These are phyloP conservation scores for Agrochola litura DNA, from an alignment of 2,888 invertebrate species.

Conservation along the genomic window DNA sequence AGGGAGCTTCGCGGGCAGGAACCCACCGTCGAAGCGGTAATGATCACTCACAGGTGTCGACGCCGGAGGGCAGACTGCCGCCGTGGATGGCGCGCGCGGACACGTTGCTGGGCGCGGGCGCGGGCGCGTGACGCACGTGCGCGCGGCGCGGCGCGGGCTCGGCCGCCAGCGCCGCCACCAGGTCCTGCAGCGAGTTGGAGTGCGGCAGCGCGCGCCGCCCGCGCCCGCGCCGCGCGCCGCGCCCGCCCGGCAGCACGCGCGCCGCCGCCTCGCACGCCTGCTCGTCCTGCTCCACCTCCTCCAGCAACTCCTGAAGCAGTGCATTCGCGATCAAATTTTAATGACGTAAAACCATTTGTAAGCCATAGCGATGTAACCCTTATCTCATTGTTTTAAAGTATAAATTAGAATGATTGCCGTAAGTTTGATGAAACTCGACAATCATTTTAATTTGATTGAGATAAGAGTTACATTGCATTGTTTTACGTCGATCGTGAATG, in stretches of 20 bases:
- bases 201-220: conserved; percentile 86
- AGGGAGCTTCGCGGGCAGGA: not conserved
- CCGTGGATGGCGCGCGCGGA: conserved; percentile 86
- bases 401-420: not conserved
- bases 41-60: conserved; percentile 81
- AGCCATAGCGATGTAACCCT: not conserved
- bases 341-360: not conserved
- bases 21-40: not conserved
- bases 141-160: conserved; percentile 81
- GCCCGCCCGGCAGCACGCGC: conserved; percentile 78
- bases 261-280: conserved; percentile 90
- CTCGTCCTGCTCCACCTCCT: conserved; percentile 94
- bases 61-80: conserved; percentile 88
- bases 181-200: conserved; percentile 91
- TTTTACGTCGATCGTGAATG: not conserved
- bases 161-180: conserved; percentile 89
- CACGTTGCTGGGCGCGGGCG: conserved; percentile 77
- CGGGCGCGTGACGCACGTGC: conserved; percentile 73
- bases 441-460: not conserved
- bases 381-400: not conserved
- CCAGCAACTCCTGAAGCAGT: conserved; percentile 92
- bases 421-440: not conserved
- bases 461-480: too few relatives aligned
- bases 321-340: not conserved
- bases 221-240: conserved; percentile 80